Percentiles rank a stretch among this genome's conserved stretches.
phyloP scores from a whole-genome alignment of 2,113 vertebrate genomes.

The Gymnocephalus cernua region DNA sequence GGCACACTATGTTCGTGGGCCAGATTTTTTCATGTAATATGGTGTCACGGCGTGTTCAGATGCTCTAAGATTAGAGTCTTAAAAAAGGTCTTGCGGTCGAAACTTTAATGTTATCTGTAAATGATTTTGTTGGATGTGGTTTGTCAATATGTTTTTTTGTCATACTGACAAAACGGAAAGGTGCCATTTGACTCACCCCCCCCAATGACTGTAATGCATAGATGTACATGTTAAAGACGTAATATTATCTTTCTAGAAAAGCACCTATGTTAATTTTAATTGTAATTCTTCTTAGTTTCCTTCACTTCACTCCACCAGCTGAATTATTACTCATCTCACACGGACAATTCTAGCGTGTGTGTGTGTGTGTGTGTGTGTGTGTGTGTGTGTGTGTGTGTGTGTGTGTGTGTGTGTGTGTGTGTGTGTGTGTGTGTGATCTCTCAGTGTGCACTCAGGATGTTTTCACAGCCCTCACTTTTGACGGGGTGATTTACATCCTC shows the following conservation, averaged over 20 bases:
- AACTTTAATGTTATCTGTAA: conserved; percentile 6
- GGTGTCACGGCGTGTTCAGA: not conserved
- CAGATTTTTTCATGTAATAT: conserved; percentile 24
- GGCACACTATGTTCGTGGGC: not conserved
- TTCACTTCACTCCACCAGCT: conserved; percentile 17
- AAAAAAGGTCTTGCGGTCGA: not conserved
- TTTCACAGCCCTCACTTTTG: conserved; percentile 69
- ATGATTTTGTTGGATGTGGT: not conserved
- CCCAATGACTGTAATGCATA: not conserved
- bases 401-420: not conserved
- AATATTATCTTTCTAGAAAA: not conserved
- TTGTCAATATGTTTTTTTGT: not conserved
- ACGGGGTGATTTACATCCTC: conserved; percentile 72
- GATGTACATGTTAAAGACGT: not conserved
- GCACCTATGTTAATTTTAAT: not conserved
- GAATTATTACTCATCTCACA: conserved; percentile 42
- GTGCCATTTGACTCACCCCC: conserved; percentile 14
- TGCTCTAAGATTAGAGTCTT: not conserved
- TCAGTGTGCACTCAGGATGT: conserved; percentile 68
- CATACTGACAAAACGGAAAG: not conserved
- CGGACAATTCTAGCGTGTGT: conserved; percentile 30
- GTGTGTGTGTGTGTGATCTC: conserved; percentile 6
- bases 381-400: conserved; percentile 19
- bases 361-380: not conserved
- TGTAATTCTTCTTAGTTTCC: not conserved